phyloP scores from a whole-genome alignment of 2,113 vertebrate genomes.

The Apteryx mantelli region DNA sequence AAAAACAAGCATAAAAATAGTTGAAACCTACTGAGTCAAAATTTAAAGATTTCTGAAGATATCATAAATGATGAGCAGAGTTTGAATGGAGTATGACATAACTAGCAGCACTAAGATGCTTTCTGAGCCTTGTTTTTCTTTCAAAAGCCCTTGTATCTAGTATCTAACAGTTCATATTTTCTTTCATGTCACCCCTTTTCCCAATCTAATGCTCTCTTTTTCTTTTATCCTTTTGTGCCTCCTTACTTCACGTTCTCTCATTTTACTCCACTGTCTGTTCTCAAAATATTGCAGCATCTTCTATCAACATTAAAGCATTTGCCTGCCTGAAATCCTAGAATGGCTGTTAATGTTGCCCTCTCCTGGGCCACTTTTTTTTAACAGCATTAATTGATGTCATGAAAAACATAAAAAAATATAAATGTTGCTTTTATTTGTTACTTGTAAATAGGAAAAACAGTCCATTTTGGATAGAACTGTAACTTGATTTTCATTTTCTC shows the following conservation, averaged over 20 bases:
- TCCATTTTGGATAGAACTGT: neutral
- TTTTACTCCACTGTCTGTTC: neutral
- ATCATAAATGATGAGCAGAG: neutral
- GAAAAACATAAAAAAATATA: neutral
- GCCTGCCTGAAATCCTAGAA: neutral
- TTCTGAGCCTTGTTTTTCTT: neutral
- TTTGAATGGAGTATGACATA: neutral
- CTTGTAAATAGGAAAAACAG: neutral
- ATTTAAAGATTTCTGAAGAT: neutral
- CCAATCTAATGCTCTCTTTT: neutral
- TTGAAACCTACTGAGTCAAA: neutral
- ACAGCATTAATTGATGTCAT: neutral
- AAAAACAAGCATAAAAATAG: neutral
- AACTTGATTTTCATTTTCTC: neutral
- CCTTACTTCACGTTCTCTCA: neutral
- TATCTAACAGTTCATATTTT: neutral
- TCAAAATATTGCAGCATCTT: neutral
- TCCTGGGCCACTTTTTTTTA: neutral
- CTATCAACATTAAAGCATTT: neutral
- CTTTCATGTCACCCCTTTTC: fast-evolving
- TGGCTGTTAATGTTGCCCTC: slow-evolving; percentile 32
- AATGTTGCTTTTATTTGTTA: neutral
- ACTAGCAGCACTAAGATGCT: neutral
- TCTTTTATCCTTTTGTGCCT: neutral
- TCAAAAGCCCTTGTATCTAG: neutral